Base-by-base conservation (phyloP, 1,140 invertebrate species). In the Cyclina sinensis region DNA sequence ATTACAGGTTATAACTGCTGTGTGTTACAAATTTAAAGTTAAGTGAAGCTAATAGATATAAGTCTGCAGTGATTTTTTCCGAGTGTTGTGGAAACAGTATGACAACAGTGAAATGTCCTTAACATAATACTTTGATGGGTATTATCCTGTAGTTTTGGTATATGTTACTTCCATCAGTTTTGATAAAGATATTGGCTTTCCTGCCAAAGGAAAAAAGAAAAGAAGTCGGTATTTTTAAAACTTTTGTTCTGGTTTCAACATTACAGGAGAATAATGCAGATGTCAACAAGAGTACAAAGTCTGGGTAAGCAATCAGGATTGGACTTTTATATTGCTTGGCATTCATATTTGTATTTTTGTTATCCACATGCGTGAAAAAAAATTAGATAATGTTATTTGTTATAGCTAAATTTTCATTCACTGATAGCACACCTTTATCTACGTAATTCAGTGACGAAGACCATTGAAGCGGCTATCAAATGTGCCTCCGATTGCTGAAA, bases 161-260 rank as follows among this genome's bases (percentile, higher is more conserved):
- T 65, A 30, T 65, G 59, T 65, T 65, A 65, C 59, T 30, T 65
- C 59, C 3, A 65, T 65, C 59, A 65, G 5, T 65, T 18, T 24
- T 30, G 11, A 16, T 27, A 14, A 30, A 18, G 30, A 21, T 30
- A 30, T 18, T 4, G 11, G 27, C 7, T 65, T 65, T 30, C n/a
- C 24, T 65, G 11, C 3, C 59, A 30, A 30, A 65, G 27, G 59
- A 30, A 30, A 65, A 65, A 65, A 65, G 24, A 65, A 65, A 14
- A 35, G 1, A 18, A 30, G 59, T 27, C 59, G 30, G 30, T 65
- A 18, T 65, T 3, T 24, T 65, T 18, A 65, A 65, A 30, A 12
- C 24, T 30, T 30, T 21, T 7, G 51, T 21, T 21, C 59, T 4
- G 16, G 4, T 16, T 5, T 30, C 2, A 65, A 65, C 24, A 65